These are phyloP conservation scores for Mionectes olivaceus DNA, from an alignment of 2,797 vertebrate species.

Conservation along the genomic window DNA sequence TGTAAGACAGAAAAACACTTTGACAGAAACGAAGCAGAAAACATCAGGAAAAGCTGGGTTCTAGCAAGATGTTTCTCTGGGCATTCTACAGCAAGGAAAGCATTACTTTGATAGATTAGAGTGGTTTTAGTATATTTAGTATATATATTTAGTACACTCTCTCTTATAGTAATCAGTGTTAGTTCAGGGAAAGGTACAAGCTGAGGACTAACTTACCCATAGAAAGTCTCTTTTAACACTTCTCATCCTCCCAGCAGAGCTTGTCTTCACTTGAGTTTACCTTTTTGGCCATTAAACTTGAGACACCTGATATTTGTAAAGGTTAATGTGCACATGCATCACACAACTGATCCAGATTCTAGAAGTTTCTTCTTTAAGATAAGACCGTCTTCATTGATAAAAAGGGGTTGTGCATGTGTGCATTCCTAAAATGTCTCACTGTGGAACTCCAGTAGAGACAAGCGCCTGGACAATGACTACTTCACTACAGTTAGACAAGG, in stretches of 20 bases:
- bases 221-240: background rate
- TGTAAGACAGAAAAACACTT: background rate
- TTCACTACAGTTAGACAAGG: background rate
- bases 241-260: background rate
- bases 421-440: background rate
- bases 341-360: background rate
- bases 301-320: background rate
- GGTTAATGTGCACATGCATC: background rate
- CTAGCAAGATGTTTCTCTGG: background rate
- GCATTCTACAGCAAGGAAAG: background rate
- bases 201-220: background rate
- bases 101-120: background rate
- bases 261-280: background rate
- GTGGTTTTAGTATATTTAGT: background rate
- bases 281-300: background rate
- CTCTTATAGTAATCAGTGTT: background rate
- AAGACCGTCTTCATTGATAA: background rate
- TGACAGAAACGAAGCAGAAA: background rate
- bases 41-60: background rate
- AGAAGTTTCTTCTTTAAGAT: background rate
- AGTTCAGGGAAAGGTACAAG: background rate
- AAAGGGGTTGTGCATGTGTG: background rate
- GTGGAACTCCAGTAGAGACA: background rate
- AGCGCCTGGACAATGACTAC: background rate
- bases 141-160: background rate